These are phyloP conservation scores for Lycocerus yunnanus DNA, from an alignment of 2,888 invertebrate genomes.

Conservation along the genomic window DNA sequence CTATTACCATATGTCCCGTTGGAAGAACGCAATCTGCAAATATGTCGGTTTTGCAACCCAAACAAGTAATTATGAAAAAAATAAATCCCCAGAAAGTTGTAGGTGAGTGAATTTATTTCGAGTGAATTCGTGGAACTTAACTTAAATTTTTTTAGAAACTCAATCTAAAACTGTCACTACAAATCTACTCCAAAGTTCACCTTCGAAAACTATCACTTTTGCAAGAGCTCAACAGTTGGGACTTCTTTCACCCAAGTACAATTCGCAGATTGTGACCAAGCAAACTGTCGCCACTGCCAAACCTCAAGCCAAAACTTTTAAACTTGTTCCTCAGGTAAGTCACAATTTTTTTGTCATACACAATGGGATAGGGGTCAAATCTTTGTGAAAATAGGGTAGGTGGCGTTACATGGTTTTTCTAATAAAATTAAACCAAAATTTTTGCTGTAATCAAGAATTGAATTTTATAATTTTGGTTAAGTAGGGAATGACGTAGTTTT, in stretches of 20 bases:
- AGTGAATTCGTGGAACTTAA: neutral
- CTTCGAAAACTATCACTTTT: conserved; percentile 66
- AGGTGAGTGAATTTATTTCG: conserved; percentile 9
- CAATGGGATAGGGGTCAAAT: too few species aligned
- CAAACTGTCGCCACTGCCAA: conserved; percentile 54
- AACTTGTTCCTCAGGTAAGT: conserved; percentile 48
- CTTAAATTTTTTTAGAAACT: conserved; percentile 6
- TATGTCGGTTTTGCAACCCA: conserved; percentile 44
- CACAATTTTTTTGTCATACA: too few species aligned
- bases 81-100: conserved; percentile 33
- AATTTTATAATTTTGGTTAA: too few species aligned
- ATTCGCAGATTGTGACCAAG: conserved; percentile 55
- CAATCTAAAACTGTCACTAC: conserved; percentile 39
- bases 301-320: conserved; percentile 48
- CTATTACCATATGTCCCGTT: conserved; percentile 49
- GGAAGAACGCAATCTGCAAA: conserved; percentile 43
- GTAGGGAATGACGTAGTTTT: too few species aligned
- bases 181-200: conserved; percentile 39
- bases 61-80: conserved; percentile 53
- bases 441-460: too few species aligned
- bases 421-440: too few species aligned
- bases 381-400: too few species aligned
- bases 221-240: conserved; percentile 70
- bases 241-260: conserved; percentile 45
- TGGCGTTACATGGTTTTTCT: too few species aligned